Base-by-base conservation (phyloP, 2,888 invertebrate species). In the Macrosoma leucophasiata region DNA sequence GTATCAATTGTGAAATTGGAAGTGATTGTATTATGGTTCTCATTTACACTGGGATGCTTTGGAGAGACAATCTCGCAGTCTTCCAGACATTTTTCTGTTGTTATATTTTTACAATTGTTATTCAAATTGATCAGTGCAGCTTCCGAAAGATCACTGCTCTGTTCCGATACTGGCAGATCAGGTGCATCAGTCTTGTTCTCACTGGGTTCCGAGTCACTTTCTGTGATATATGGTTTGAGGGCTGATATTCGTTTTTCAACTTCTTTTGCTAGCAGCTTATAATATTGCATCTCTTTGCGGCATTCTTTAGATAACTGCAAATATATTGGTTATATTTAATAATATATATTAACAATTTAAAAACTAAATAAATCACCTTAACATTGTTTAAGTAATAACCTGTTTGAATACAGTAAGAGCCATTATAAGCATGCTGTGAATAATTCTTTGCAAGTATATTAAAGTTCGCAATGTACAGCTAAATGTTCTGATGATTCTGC, bases 281-380 rank as follows among this genome's bases (percentile, higher is more conserved):
- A 91, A 46, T 86, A 85, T 50, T 85, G 85, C 86, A 92, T 89
- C 71, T 92, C 89, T 54, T 84, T 77, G 13, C 87, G 78, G 43
- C 86, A 84, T 63, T 88, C 85, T 44, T 86, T 82, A 7, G 89
- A 91, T 61, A 92, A 82, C 92, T 92, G 66, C 30, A 84, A n/a
- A n/a, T n/a, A n/a, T n/a, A n/a, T n/a, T n/a, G n/a, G n/a, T n/a
- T n/a, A n/a, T n/a, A n/a, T n/a, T n/a, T n/a, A n/a, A n/a, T n/a
- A n/a, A n/a, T n/a, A n/a, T n/a, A n/a, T n/a, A n/a, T n/a, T n/a
- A n/a, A n/a, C n/a, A n/a, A n/a, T n/a, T n/a, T n/a, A n/a, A n/a
- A n/a, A n/a, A n/a, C n/a, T n/a, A n/a, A n/a, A n/a, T n/a, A n/a
- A n/a, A n/a, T n/a, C n/a, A n/a, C n/a, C n/a, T n/a, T n/a, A n/a